Evolutionary conservation across 1,140 invertebrate species (phyloP), one percentile per base, ranked within the genome.

Genomic region (Drosophila pseudoobscura): DNA sequence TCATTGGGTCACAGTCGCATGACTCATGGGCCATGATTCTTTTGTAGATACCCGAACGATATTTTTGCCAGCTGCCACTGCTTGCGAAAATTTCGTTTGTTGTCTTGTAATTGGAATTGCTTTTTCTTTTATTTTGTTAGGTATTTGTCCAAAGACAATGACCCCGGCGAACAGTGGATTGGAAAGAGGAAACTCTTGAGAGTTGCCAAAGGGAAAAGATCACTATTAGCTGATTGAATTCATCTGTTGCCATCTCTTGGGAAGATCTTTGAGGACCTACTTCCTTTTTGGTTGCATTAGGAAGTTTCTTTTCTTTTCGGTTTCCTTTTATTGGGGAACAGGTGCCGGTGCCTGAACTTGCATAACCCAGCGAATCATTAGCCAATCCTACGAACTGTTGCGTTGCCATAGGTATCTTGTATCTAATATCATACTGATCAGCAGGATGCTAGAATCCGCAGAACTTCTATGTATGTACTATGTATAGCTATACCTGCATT

Each of bases 1-100:
- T 84, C 77, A 85, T 85, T 85, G 80, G 82, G 82, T 80, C 80
- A 84, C 80, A 84, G 63, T 74, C 80, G 72, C 60, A 77, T 83
- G 80, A 83, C 54, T 83, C 80, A 87, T 39, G 74, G 74, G 59
- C 74, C 70, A 52, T 57, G 45, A 70, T 74, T 53, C 60, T 63
- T 76, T 75, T 77, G 77, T 60, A 70, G 77, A 64, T 80, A 80
- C 64, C 39, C 51, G 63, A 56, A 66, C n/a, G 22, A 29, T 68
- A 41, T 52, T 62, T 65, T 46, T 39, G 82, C 71, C 72, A 72
- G 69, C 77, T 61, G 76, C 60, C 29, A 39, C 35, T 39, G 64
- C 59, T 83, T 84, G 82, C 82, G 24, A 68, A 74, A 77, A 83
- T 64, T 64, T 84, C 58, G 59, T 75, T 78, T 68, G 44, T 52